Conservation (phyloP, 2,113 vertebrate species). For the Trinectes maculatus region DNA sequence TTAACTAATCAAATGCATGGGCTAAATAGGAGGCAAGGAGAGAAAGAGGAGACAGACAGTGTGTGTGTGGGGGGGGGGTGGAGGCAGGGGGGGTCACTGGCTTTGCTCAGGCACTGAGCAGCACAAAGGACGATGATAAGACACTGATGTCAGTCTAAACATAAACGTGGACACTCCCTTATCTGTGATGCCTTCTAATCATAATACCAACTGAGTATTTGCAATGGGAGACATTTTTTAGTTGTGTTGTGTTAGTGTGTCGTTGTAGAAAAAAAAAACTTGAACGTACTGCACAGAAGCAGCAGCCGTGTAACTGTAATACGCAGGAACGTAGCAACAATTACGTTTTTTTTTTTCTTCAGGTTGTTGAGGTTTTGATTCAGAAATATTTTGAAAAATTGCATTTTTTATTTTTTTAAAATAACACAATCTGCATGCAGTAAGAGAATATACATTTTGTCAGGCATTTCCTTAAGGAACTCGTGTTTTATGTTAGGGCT, state of each 20-base stretch:
- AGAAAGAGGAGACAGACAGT: constrained; percentile 74
- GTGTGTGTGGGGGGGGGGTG: constrained; percentile 44
- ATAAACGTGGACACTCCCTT: neutral
- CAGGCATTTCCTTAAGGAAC: neutral
- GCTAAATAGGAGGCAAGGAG: constrained; percentile 80
- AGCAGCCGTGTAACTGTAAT: neutral
- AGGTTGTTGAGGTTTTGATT: too few relatives aligned
- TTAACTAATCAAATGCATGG: constrained; percentile 86
- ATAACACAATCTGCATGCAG: neutral
- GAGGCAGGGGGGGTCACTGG: constrained; percentile 23
- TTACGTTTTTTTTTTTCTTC: too few relatives aligned
- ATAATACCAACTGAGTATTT: neutral
- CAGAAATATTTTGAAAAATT: too few relatives aligned
- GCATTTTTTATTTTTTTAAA: too few relatives aligned
- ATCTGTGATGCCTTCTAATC: neutral
- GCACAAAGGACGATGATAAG: constrained; percentile 68
- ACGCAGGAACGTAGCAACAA: too few relatives aligned
- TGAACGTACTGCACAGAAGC: neutral
- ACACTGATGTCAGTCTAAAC: constrained; percentile 58
- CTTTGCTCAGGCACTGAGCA: constrained; percentile 15
- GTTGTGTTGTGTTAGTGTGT: too few relatives aligned
- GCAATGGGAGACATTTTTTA: neutral
- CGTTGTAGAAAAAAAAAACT: too few relatives aligned
- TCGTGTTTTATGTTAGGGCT: neutral
- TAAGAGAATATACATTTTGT: neutral